Evolutionary conservation across 2,113 vertebrate species (phyloP), one percentile per base, ranked within the genome.

Genomic region (Panurus biarmicus): DNA sequence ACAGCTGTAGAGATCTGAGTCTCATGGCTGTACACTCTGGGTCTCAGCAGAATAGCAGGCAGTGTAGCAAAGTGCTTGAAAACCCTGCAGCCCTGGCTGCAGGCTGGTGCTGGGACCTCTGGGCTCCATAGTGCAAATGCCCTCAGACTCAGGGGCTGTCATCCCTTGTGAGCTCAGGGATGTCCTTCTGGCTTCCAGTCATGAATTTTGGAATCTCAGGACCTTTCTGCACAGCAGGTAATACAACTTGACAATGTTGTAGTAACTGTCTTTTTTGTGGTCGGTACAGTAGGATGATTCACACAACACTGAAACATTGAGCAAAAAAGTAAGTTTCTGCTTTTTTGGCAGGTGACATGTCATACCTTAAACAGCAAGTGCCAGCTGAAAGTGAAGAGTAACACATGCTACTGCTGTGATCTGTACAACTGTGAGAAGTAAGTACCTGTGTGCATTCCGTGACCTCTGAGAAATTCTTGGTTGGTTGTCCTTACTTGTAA

Each of bases 371-470:
- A 97, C 23, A 98, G 94, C 81, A 69, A 94, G 3, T 99, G 99
- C 90, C 98, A 96, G 85, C 91, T 99, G 87, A 98, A 97, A 93
- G 89, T 99, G 92, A 98, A 97, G 94, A 98, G 98, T 93, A 98
- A 99, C 96, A 99, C 98, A 1, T 99, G 99, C 94, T 99, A 99
- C 95, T 99, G 99, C 98, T 99, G 99, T 88, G 98, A 99, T 96
- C 97, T 99, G 57, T 98, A 98, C 95, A 97, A 97, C 94, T 99
- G 99, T 75, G 98, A 98, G 48, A 98, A 98, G 99, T 99, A 97
- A 98, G 98, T 89, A 57, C 42, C 31, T 48, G 36, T 28, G 38
- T 76, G 62, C 51, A 48, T 62, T 45, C 58, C 5, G 1, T 40
- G 40, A 24, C 16, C 69, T 82, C 50, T 3, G 3, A 50, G n/a